These are phyloP conservation scores for Nothoprocta perdicaria DNA, from an alignment of 2,113 vertebrate species.

Conservation along the genomic window DNA sequence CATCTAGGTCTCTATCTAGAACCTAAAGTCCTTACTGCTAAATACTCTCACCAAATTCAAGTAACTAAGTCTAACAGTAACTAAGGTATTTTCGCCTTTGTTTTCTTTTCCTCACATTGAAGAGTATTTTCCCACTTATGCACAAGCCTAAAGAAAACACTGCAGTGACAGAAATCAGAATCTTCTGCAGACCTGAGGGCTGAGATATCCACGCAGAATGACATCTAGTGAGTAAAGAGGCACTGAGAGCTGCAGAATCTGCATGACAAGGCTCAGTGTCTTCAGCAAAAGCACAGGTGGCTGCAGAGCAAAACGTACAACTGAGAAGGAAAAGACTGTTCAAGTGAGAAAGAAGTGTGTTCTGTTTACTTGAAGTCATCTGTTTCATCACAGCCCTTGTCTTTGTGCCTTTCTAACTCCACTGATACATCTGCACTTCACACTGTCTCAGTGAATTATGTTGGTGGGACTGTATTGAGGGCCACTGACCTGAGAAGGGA, in stretches of 20 bases:
- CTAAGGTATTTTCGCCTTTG: neutral
- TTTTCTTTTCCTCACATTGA: neutral
- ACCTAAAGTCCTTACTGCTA: neutral
- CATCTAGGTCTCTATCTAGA: no score
- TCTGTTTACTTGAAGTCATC: neutral
- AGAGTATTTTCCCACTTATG: neutral
- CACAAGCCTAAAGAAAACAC: neutral
- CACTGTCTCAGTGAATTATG: neutral
- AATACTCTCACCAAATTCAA: neutral
- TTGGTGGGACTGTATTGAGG: neutral
- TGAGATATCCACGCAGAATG: neutral
- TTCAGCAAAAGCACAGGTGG: neutral
- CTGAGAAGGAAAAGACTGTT: neutral
- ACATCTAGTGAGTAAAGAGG: neutral
- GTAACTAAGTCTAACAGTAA: neutral
- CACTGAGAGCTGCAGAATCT: neutral
- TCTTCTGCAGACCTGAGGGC: neutral
- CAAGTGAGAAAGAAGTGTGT: neutral
- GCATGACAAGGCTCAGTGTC: neutral
- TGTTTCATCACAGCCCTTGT: neutral
- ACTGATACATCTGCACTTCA: neutral
- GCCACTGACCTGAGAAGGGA: neutral
- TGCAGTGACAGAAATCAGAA: neutral
- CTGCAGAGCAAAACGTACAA: neutral
- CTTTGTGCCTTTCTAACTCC: neutral